Evolutionary conservation across 2,888 invertebrate species (phyloP), one percentile per base, ranked within the genome.

Genomic region (Microctonus hyperodae): DNA sequence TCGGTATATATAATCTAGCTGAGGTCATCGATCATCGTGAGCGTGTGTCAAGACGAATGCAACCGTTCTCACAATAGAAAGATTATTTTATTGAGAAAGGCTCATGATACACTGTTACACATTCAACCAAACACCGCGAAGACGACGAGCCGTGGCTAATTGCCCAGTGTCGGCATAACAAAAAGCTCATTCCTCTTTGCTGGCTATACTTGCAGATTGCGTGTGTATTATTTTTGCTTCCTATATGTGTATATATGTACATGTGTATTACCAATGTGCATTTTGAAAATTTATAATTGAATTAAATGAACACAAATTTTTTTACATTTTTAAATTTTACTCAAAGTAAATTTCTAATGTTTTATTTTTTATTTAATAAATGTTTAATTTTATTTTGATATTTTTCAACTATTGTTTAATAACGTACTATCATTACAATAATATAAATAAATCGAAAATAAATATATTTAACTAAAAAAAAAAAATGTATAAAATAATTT

Each of bases 111-210:
- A 22, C n/a, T n/a, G n/a, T n/a, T n/a, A n/a, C 25, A 20, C 25
- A 59, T 37, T 40, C 22, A 37, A 73, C 73, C 68, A 76, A 78
- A 76, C 72, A 75, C 74, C 75, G 65, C 63, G 67, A 61, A 70
- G 75, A 80, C 78, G 78, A 80, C 80, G 78, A 81, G 78, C 80
- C 81, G 79, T 80, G 77, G 80, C 81, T 82, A 82, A 82, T 82
- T 82, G 79, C 79, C 73, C 73, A 70, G 73, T 76, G 74, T 37
- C 13, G 37, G 37, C 37, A 57, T 75, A 75, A 77, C 76, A 81
- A 79, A 79, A 81, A 81, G 77, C 75, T 72, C 75, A 74, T 75
- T 74, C 73, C 73, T 76, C 71, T 73, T 73, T 68, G 71, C 61
- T 65, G 64, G 61, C 4, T 58, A 60, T 69, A 66, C 69, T 57